Conservation (phyloP, 2,888 invertebrate species). For the Phorcus lineatus region DNA sequence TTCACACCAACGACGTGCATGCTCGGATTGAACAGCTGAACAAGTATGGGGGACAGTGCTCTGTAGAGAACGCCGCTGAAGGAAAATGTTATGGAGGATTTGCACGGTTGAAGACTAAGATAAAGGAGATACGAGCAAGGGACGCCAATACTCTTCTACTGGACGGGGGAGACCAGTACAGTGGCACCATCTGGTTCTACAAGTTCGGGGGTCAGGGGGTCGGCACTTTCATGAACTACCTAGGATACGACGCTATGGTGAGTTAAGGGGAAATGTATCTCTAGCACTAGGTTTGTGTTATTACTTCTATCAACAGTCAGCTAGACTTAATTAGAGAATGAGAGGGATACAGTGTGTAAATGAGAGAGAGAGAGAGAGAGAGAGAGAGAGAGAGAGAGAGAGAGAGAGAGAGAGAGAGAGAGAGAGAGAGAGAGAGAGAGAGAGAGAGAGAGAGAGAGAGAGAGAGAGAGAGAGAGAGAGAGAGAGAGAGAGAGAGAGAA, state of each 20-base stretch:
- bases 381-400: no score
- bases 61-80: constrained; percentile 69
- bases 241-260: constrained; percentile 87
- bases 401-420: no score
- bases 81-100: constrained; percentile 90
- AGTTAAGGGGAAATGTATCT: constrained; percentile 14
- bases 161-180: constrained; percentile 94
- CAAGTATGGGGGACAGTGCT: constrained; percentile 80
- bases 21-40: constrained; percentile 88
- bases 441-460: no score
- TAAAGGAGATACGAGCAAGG: constrained; percentile 48
- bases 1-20: constrained; percentile 95
- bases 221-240: constrained; percentile 85
- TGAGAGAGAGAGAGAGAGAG: no score
- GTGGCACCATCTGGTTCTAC: constrained; percentile 73
- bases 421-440: no score
- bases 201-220: constrained; percentile 88
- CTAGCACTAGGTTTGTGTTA: background rate
- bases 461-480: no score
- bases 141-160: constrained; percentile 80
- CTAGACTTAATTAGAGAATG: no score
- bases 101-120: constrained; percentile 79
- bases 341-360: no score
- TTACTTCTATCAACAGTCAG: background rate
- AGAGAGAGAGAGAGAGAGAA: no score